Evolutionary conservation across 37 sponge, comb jelly and placozoan genomes (phyloP).

Genomic region (Beroe forskalii): DNA sequence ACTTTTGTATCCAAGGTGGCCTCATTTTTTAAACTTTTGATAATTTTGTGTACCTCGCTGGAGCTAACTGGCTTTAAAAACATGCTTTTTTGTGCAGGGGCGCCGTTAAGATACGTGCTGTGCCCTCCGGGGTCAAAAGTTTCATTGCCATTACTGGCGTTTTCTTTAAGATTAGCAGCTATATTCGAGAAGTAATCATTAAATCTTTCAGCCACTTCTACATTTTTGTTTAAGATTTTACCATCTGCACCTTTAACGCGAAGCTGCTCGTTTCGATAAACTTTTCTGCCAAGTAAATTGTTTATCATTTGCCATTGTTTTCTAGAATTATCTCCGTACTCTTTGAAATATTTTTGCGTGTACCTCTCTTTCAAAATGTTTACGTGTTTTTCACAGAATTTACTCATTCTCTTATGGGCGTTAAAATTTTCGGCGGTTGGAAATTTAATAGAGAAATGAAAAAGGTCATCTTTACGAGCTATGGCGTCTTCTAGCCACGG

Average conservation of each 20-base stretch:
- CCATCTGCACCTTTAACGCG: neutral
- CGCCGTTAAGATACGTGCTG: neutral
- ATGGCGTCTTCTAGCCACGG: neutral
- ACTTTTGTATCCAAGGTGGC: neutral
- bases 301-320: slow-evolving; percentile 4
- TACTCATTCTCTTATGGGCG: neutral
- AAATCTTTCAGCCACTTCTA: neutral
- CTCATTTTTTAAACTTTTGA: too few species aligned
- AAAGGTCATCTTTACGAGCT: too few species aligned
- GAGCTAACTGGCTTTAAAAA: neutral
- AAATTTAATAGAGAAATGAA: neutral
- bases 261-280: neutral
- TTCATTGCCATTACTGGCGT: too few species aligned
- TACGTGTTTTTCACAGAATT: slow-evolving; percentile 16
- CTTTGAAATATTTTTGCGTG: neutral
- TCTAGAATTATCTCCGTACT: neutral
- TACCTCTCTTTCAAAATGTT: neutral
- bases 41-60: neutral
- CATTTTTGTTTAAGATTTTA: neutral
- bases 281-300: neutral
- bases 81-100: neutral
- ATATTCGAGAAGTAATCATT: slow-evolving; percentile 5
- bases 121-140: neutral
- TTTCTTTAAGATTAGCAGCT: neutral
- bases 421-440: neutral